Evolutionary conservation across 1,140 invertebrate species (phyloP), one percentile per base, ranked within the genome.

Genomic region (Brachionus rubens): DNA sequence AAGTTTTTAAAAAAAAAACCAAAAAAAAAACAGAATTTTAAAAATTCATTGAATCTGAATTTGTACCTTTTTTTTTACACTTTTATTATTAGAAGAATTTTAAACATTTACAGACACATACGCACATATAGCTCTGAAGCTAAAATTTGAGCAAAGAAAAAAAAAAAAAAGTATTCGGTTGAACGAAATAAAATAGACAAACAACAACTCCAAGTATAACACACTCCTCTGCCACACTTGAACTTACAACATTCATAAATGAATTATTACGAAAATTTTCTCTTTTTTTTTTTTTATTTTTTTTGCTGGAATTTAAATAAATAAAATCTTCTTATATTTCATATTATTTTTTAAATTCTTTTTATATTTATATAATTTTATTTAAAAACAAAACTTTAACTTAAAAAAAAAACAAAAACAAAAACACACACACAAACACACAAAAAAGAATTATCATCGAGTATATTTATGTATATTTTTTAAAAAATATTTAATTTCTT

Each of bases 231-330:
- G 21, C 26, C 52, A n/a, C n/a, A n/a, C n/a, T n/a, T n/a, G n/a
- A n/a, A n/a, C n/a, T n/a, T n/a, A n/a, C n/a, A n/a, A n/a, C n/a
- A n/a, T 54, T 24, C 52, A 28, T 28, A 28, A 54, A 54, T 54
- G 24, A 54, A 54, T 54, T 54, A 54, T 54, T 54, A 54, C 52
- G 52, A 54, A 54, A 54, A 54, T 54, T 54, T 28, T 28, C 26
- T 28, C 52, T 14, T 14, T 54, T 54, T 54, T 54, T 54, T 54
- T 14, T 28, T 28, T 54, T 54, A 28, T 54, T 54, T 54, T n/a
- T 54, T 54, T 54, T 54, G 52, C 52, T 54, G 52, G 52, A 54
- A 54, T 54, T 54, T 54, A 54, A 54, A 28, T 54, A 54, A 54
- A 54, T 54, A 54, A 54, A 54, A 54, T 54, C 52, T 54, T 54